phyloP scores from a whole-genome alignment of 30 jellyfish, hydroid and myxozoan species.

The Rhopilema esculentum region DNA sequence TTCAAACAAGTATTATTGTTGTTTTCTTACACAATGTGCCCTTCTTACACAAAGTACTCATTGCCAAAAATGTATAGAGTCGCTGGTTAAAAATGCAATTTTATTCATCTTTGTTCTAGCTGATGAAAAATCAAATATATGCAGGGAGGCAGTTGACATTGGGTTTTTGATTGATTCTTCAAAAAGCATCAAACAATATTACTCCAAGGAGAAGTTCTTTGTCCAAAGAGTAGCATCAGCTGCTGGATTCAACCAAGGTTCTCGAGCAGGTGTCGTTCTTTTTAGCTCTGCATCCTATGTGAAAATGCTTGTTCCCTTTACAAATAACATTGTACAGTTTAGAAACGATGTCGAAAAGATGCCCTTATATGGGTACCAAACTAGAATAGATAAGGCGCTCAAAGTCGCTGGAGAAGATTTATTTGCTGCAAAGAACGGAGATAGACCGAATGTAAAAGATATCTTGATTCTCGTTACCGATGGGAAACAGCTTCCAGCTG shows the following conservation, averaged over 20 bases:
- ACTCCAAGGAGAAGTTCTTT: constrained; percentile 33
- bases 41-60: no score
- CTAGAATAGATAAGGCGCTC: constrained; percentile 72
- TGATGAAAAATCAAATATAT: not conserved
- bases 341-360: constrained; percentile 18
- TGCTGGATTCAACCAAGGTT: constrained; percentile 13
- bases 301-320: constrained; percentile 13
- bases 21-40: no score
- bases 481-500: constrained; percentile 66
- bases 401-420: constrained; percentile 46
- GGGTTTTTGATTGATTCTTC: constrained; percentile 60
- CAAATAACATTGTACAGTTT: not conserved
- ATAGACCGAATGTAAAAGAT: constrained; percentile 42
- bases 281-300: constrained; percentile 61
- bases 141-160: constrained; percentile 45
- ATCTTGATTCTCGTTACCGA: constrained; percentile 58
- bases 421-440: constrained; percentile 25
- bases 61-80: no score
- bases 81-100: no score
- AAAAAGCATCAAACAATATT: constrained; percentile 29
- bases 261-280: constrained; percentile 62
- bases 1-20: no score
- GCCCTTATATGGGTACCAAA: constrained; percentile 65
- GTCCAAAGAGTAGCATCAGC: constrained; percentile 38
- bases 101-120: constrained; percentile 12